These are phyloP conservation scores for Isoperla grammatica DNA, from an alignment of 2,888 invertebrate genomes.

Conservation along the genomic window DNA sequence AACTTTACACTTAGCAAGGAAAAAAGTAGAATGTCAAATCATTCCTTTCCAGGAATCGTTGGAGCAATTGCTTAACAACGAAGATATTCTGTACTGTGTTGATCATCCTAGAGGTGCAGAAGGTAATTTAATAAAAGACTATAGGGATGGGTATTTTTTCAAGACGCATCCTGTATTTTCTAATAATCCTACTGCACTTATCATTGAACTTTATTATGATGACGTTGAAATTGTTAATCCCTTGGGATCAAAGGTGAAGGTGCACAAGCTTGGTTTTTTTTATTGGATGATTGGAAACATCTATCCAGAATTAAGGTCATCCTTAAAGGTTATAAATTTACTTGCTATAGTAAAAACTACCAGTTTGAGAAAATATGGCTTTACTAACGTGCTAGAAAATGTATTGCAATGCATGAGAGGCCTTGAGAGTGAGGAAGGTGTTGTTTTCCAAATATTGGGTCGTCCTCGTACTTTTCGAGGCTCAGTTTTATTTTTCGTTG, in stretches of 20 bases:
- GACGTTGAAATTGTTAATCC: background rate
- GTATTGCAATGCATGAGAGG: background rate
- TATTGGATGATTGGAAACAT: conserved; percentile 4
- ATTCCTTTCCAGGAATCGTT: background rate
- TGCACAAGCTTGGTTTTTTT: conserved; percentile 6
- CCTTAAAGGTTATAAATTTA: background rate
- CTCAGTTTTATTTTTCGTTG: background rate
- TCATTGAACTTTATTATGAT: background rate
- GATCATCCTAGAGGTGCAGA: background rate
- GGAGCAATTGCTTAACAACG: background rate
- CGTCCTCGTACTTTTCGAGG: background rate
- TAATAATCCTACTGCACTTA: background rate
- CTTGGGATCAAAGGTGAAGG: background rate
- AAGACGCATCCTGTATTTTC: background rate
- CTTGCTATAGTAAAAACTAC: conserved; percentile 1
- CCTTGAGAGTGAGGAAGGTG: no score
- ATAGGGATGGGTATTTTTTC: no score
- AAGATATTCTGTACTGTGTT: background rate
- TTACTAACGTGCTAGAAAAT: background rate
- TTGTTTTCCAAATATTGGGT: no score
- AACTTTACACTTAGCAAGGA: no score
- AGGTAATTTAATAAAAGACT: no score
- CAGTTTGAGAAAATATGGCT: conserved; percentile 1
- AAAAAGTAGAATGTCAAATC: no score
- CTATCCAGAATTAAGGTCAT: background rate